A percentile compares a stretch with the other conserved stretches of the same genome.
phyloP scores from a whole-genome alignment of 2,113 vertebrate genomes.

The Cephalopterus ornatus region DNA sequence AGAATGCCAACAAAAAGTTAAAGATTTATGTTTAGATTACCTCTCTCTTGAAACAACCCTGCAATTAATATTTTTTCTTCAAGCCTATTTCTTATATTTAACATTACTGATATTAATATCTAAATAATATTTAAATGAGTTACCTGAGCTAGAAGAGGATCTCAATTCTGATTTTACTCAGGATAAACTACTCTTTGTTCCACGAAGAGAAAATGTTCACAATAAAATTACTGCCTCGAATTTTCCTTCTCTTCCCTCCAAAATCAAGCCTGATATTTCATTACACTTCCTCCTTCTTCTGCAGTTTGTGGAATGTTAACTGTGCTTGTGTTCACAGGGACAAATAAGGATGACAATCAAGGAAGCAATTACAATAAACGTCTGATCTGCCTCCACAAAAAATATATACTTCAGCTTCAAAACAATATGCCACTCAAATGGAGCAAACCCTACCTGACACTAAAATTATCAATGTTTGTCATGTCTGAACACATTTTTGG shows the following conservation, averaged over 20 bases:
- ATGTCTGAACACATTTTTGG: conserved; percentile 27
- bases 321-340: not conserved
- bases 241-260: not conserved
- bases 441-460: conserved; percentile 4
- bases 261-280: not conserved
- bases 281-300: not conserved
- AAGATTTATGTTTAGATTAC: not conserved
- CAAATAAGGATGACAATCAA: not conserved
- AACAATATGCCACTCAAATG: conserved; percentile 11
- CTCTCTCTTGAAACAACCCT: not conserved
- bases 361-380: not conserved
- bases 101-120: not conserved
- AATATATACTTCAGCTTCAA: conserved; percentile 24
- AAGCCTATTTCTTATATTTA: not conserved
- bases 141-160: not conserved
- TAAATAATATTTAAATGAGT: not conserved
- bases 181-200: not conserved
- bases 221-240: not conserved
- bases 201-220: not conserved
- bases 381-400: conserved; percentile 19
- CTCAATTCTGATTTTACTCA: not conserved
- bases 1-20: not conserved
- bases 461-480: conserved; percentile 7
- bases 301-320: not conserved
- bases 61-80: not conserved